A percentile compares a stretch with the other conserved stretches of the same genome.
Evolutionary conservation across 1,140 invertebrate species (phyloP).

Genomic region (Phortica variegata): DNA sequence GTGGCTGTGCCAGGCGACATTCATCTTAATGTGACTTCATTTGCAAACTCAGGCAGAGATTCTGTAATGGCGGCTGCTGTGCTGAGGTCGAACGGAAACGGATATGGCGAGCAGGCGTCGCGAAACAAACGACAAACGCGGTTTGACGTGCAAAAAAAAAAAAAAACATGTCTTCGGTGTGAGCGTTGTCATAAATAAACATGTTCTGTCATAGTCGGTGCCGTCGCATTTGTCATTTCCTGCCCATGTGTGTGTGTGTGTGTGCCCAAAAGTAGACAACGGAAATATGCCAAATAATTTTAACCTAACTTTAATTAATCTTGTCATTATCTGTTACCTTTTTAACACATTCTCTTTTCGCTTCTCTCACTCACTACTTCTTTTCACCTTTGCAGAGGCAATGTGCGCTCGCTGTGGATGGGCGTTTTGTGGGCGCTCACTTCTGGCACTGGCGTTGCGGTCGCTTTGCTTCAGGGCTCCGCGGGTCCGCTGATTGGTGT

Average conservation of each 20-base stretch:
- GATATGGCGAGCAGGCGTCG: constrained; percentile 8
- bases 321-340: constrained; percentile 9
- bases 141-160: too few relatives aligned
- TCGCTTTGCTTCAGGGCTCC: constrained; percentile 83
- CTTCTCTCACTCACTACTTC: constrained; percentile 13
- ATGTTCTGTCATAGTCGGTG: constrained; percentile 5
- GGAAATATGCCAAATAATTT: background rate
- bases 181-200: too few relatives aligned
- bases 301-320: constrained; percentile 42
- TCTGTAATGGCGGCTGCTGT: background rate
- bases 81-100: too few relatives aligned
- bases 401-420: constrained; percentile 72
- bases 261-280: too few relatives aligned
- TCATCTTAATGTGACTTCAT: constrained; percentile 38
- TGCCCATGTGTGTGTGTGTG: too few relatives aligned
- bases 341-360: constrained; percentile 33
- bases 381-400: constrained; percentile 60
- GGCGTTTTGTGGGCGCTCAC: constrained; percentile 71
- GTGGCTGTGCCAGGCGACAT: constrained; percentile 12
- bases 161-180: too few relatives aligned
- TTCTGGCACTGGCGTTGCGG: constrained; percentile 76
- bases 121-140: too few relatives aligned
- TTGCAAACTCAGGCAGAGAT: constrained; percentile 12
- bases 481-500: constrained; percentile 84
- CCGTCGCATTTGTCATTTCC: constrained; percentile 30